Conservation (phyloP, 2,113 vertebrate species). For the Gallinago undulata region DNA sequence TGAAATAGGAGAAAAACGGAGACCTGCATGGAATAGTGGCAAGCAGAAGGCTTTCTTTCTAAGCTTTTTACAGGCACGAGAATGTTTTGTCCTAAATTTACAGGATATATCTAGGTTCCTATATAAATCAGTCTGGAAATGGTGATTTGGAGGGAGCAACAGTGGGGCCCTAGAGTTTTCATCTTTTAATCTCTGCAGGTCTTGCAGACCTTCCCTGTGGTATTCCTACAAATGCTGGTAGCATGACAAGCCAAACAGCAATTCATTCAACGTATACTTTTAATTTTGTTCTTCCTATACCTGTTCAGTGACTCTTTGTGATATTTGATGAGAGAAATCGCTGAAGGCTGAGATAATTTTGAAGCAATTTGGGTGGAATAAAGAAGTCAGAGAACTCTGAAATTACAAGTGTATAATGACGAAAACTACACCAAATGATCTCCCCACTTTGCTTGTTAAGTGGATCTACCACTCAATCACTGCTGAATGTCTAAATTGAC, state of each 20-base stretch:
- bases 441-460: neutral
- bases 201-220: neutral
- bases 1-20: neutral
- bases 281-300: neutral
- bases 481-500: neutral
- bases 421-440: neutral
- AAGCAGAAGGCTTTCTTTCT: neutral
- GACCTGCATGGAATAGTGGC: neutral
- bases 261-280: neutral
- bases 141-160: neutral
- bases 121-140: neutral
- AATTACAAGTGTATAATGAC: neutral
- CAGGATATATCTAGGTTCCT: neutral
- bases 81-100: neutral
- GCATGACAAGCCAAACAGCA: neutral
- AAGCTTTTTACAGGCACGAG: neutral
- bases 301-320: neutral
- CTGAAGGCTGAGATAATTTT: neutral
- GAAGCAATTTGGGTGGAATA: neutral
- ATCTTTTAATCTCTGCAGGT: neutral
- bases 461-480: neutral
- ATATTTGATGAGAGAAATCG: neutral
- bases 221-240: neutral
- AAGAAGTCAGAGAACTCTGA: neutral
- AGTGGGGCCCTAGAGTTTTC: neutral